These are phyloP conservation scores for Campaea margaritaria DNA, from an alignment of 2,888 invertebrate species.

Conservation along the genomic window DNA sequence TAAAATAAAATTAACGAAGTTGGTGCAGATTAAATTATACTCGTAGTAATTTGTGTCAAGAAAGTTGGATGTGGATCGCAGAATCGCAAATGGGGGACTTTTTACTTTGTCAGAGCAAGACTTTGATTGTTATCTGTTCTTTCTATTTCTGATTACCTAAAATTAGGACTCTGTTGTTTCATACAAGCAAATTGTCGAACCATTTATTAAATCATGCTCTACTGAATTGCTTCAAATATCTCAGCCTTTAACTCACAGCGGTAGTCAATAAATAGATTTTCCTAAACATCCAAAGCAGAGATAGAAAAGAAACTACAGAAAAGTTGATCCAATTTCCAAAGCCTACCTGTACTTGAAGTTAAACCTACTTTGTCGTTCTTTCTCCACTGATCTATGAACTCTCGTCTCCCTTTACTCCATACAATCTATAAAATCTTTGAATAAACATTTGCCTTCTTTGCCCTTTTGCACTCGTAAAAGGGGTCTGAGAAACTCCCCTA, in stretches of 20 bases:
- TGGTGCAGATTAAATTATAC: slow-evolving; percentile 77
- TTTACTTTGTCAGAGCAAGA: slow-evolving; percentile 28
- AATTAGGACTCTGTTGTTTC: background rate
- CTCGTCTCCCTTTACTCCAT: slow-evolving; percentile 62
- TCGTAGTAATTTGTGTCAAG: slow-evolving; percentile 76
- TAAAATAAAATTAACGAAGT: slow-evolving; percentile 82
- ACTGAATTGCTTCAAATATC: background rate
- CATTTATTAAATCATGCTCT: too few relatives aligned
- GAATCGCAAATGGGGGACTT: slow-evolving; percentile 33
- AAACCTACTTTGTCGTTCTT: slow-evolving; percentile 37
- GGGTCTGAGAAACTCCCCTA: slow-evolving; percentile 79
- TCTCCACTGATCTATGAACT: slow-evolving; percentile 49
- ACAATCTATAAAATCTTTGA: slow-evolving; percentile 82
- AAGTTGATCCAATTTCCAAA: slow-evolving; percentile 37
- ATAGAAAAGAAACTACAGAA: slow-evolving; percentile 24
- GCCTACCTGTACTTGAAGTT: slow-evolving; percentile 40
- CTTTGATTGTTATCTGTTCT: slow-evolving; percentile 16
- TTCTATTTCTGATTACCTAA: slow-evolving; percentile 10
- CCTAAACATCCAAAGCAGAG: slow-evolving; percentile 21
- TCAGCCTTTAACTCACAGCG: slow-evolving; percentile 6
- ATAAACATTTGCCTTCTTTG: slow-evolving; percentile 82
- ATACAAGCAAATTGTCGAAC: background rate
- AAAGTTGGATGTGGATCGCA: slow-evolving; percentile 69
- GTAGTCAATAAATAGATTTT: slow-evolving; percentile 13
- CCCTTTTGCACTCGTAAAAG: slow-evolving; percentile 83